phyloP scores from a whole-genome alignment of 2,797 vertebrate species.

The Acanthiza pusilla region DNA sequence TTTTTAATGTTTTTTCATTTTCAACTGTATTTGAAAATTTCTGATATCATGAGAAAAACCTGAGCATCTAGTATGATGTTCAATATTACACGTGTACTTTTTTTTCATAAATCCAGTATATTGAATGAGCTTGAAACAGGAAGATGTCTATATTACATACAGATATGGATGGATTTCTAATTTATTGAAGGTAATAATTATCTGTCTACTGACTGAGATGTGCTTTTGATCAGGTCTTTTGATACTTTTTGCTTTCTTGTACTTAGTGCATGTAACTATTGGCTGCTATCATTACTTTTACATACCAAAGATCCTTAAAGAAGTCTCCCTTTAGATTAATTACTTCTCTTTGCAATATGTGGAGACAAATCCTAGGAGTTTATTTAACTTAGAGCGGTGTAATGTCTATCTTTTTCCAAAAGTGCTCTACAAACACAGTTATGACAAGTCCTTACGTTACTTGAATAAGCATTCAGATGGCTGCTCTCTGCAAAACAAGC shows the following conservation, averaged over 20 bases:
- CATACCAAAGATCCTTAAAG: background rate
- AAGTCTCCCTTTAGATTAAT: background rate
- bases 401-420: background rate
- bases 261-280: background rate
- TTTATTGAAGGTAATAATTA: background rate
- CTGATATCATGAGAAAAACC: background rate
- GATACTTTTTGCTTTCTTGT: background rate
- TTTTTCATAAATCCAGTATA: background rate
- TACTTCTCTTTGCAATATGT: background rate
- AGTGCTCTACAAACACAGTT: background rate
- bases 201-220: background rate
- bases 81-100: background rate
- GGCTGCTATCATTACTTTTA: background rate
- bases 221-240: slow-evolving; percentile 4
- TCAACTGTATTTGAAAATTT: background rate
- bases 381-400: background rate
- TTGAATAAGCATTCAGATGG: background rate
- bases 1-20: background rate
- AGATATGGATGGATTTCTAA: background rate
- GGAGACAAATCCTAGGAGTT: background rate
- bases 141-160: background rate
- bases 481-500: background rate
- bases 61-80: background rate
- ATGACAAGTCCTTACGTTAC: background rate
- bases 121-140: background rate